Conservation (phyloP, 2,113 vertebrate species). For the Pterocles gutturalis region DNA sequence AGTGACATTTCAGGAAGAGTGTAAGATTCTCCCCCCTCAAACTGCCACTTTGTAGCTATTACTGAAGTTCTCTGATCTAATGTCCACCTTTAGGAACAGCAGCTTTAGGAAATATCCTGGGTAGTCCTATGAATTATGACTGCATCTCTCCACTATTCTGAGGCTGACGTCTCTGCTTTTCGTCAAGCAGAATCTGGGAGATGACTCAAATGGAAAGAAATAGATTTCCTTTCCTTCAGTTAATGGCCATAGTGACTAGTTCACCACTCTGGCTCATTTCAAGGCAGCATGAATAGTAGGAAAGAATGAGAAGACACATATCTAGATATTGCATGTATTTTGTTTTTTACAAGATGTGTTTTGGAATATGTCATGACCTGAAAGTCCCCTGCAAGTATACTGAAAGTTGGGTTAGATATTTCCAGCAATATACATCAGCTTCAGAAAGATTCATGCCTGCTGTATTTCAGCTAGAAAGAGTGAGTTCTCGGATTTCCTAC, state of each 20-base stretch:
- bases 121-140: neutral
- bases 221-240: neutral
- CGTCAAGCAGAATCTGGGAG: neutral
- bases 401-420: neutral
- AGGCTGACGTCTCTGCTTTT: neutral
- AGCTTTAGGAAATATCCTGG: neutral
- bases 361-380: neutral
- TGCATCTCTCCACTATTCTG: neutral
- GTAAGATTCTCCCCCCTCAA: neutral
- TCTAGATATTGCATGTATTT: neutral
- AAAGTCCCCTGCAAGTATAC: neutral
- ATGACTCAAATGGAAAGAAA: neutral
- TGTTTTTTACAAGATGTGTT: neutral
- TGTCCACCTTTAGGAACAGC: neutral
- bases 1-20: neutral
- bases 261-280: neutral
- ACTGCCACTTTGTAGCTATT: neutral
- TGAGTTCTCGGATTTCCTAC: neutral
- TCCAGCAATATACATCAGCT: neutral
- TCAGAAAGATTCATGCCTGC: neutral
- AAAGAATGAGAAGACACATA: neutral
- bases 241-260: fast-evolving
- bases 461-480: neutral
- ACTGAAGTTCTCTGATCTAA: neutral
- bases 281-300: neutral